These are phyloP conservation scores for Piezodorus guildinii DNA, from an alignment of 1,140 invertebrate species.

Conservation along the genomic window DNA sequence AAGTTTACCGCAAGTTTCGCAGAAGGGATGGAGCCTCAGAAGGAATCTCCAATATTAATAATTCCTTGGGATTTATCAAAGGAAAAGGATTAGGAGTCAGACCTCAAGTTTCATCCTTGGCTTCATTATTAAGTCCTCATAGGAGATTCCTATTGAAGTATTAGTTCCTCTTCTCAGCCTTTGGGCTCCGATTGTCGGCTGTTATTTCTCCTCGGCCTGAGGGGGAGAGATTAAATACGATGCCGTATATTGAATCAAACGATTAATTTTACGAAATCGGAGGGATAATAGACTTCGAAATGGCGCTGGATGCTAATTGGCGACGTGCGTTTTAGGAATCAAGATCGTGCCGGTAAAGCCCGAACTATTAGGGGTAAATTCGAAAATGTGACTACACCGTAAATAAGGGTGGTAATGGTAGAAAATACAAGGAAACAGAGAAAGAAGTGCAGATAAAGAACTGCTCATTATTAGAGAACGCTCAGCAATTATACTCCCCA, in stretches of 20 bases:
- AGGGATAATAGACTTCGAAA: too few relatives aligned
- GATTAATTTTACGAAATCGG: too few relatives aligned
- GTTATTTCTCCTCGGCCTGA: too few relatives aligned
- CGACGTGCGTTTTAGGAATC: too few relatives aligned
- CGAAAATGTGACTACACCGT: too few relatives aligned
- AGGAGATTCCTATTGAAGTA: background rate
- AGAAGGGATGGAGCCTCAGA: background rate
- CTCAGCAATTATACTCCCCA: background rate
- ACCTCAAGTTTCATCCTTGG: background rate
- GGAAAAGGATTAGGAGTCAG: conserved; percentile 9
- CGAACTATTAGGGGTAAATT: too few relatives aligned
- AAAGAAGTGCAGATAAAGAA: background rate
- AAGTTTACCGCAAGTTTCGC: background rate
- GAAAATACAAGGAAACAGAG: background rate
- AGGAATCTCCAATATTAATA: conserved; percentile 7
- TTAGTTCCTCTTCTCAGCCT: too few relatives aligned
- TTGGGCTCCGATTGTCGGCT: too few relatives aligned
- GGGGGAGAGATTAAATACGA: too few relatives aligned
- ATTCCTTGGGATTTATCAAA: conserved; percentile 8
- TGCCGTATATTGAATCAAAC: too few relatives aligned
- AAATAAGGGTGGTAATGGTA: background rate
- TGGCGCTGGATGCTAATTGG: too few relatives aligned
- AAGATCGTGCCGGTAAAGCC: too few relatives aligned
- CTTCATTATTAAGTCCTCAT: conserved; percentile 7
- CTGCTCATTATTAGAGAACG: background rate